Evolutionary conservation across 2,888 invertebrate species (phyloP), one percentile per base, ranked within the genome.

Genomic region (Dicyrtoma fusca): DNA sequence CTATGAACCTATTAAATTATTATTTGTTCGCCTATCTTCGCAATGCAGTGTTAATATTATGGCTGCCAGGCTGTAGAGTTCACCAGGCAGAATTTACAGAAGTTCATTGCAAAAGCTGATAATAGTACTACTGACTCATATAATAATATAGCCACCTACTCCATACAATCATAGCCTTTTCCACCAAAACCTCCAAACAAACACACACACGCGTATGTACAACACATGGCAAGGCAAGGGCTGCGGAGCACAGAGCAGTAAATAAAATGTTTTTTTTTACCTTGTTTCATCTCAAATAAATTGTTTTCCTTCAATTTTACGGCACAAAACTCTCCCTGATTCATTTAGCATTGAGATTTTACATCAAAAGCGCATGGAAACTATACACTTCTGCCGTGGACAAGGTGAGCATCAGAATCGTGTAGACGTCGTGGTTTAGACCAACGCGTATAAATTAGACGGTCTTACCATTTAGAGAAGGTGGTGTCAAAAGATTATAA

Each of bases 281-380:
- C 49, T 19, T 17, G 61, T 61, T 34, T 61, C 42, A 61, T 61
- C 61, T 13, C 61, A 42, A 19, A 14, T 42, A 61, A 61, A 61
- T 61, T 42, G 42, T 19, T 61, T 61, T 61, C 61, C 61, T 44
- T 44, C 57, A 57, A 57, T 26, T 23, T 26, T 57, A 34, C 49
- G 49, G 19, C n/a, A 42, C 19, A 34, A 19, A 61, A 61, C 26
- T 61, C 59, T 19, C 17, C 21, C 61, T 42, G 42, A 44, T n/a
- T 61, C 61, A 61, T n/a, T 61, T 44, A 34, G 17, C 61, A 61
- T 61, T 34, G 61, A 44, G 61, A 61, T 42, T 42, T 57, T 14
- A 21, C 14, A 57, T 21, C 14, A 57, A 26, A 57, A 57, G 57
- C 34, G 34, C 34, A 34, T 3, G 8, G 34, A 34, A 34, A 34